A percentile compares a stretch with the other conserved stretches of the same genome.
Conservation (phyloP, 2,888 invertebrate genomes). For the Strigamia maritima region DNA sequence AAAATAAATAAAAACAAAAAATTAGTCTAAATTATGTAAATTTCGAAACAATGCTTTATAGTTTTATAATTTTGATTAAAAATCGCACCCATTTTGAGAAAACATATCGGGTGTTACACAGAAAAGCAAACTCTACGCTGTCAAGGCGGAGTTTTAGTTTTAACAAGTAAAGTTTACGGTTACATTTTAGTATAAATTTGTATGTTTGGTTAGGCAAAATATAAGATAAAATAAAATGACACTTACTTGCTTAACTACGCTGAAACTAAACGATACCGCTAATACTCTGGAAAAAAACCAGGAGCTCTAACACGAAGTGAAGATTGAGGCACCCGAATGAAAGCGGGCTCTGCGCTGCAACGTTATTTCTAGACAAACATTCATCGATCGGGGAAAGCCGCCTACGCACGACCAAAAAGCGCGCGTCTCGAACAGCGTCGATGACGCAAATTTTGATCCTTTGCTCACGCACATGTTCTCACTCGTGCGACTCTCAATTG, state of each 20-base stretch:
- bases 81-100: no score
- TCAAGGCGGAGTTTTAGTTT: background rate
- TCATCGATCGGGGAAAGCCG: slow-evolving; percentile 4
- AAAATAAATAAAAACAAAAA: background rate
- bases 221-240: background rate
- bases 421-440: background rate
- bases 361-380: background rate
- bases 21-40: background rate
- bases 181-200: background rate
- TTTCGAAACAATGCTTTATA: background rate
- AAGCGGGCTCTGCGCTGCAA: background rate
- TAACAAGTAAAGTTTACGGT: background rate
- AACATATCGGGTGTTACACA: background rate
- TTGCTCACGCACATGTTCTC: background rate
- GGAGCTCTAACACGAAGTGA: background rate
- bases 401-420: background rate
- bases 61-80: background rate
- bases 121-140: background rate
- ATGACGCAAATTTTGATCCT: background rate
- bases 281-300: background rate
- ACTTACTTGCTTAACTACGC: background rate
- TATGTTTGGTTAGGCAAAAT: background rate
- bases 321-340: background rate
- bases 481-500: background rate
- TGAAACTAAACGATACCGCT: background rate